Base-by-base conservation (phyloP, 2,797 vertebrate genomes). In the Neostethus bicornis region DNA sequence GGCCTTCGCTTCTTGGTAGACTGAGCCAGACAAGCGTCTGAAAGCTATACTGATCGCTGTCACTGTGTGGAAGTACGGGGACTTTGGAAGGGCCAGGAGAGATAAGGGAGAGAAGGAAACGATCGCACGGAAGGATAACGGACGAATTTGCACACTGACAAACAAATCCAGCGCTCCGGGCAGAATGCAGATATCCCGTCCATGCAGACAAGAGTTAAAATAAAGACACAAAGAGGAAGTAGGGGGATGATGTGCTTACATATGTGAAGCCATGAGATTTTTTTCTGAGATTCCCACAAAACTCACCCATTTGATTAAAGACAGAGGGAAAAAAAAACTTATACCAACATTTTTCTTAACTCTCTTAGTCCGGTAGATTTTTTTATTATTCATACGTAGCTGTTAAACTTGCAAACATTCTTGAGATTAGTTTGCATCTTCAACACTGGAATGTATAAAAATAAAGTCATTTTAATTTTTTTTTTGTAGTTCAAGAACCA, bases 41-140 rank as follows among this genome's bases (percentile, higher is more conserved):
- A 88, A 90, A 89, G 85, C 80, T 78, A 90, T 85, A 85, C 88
- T 77, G 88, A 89, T 91, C 85, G 69, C 85, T 89, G 87, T 90
- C 88, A 90, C 59, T 72, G 81, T 79, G 78, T 78, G 81, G 68
- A 75, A 76, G 79, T 79, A 49, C 65, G 28, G 66, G 68, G 83
- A 86, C 81, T 86, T 86, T 75, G 77, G 80, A 85, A 80, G 80
- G 82, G 74, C 75, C 77, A 70, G 73, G 79, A 82, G 74, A 91
- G 89, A 91, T 89, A 90, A 91, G 88, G 76, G 75, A 56, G 58
- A 21, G 70, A 65, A 85, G 85, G 86, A 90, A 87, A 77, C 51
- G 79, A 88, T 86, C 32, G 80, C 58, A 44, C 56, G 66, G 71
- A 70, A 77, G 81, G 84, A 89, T 87, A 90, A 89, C 80, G 86